These are phyloP conservation scores for Euura saliciscinereae DNA, from an alignment of 1,140 invertebrate species.

Conservation along the genomic window DNA sequence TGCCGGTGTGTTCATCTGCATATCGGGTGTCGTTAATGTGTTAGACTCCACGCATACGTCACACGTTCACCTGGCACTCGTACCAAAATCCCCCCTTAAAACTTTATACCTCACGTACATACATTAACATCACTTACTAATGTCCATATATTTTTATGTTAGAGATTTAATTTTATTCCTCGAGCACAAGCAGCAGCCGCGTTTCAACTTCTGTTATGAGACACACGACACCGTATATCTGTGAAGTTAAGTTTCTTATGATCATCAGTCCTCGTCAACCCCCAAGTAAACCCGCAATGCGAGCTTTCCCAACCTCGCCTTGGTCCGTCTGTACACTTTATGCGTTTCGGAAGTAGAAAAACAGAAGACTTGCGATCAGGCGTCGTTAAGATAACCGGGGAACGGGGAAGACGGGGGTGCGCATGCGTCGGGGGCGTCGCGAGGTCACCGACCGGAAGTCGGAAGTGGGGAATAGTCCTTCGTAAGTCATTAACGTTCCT, in stretches of 20 bases:
- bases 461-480: conserved; percentile 6
- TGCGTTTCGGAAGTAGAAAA: conserved; percentile 7
- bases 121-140: too few species aligned
- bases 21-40: conserved; percentile 57
- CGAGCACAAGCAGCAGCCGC: too few species aligned
- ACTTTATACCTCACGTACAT: neutral
- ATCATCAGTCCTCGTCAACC: neutral
- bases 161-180: too few species aligned
- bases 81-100: conserved; percentile 25
- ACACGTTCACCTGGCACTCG: conserved; percentile 21
- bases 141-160: too few species aligned
- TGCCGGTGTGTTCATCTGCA: conserved; percentile 44
- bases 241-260: neutral
- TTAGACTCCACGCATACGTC: conserved; percentile 43
- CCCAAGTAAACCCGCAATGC: too few species aligned
- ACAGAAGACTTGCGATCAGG: conserved; percentile 6
- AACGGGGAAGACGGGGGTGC: neutral
- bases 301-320: conserved; percentile 28
- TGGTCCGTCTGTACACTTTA: conserved; percentile 4
- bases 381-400: neutral
- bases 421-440: neutral
- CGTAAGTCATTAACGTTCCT: neutral
- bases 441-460: conserved; percentile 6
- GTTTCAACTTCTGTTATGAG: too few species aligned
- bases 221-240: too few species aligned